Percentiles rank a stretch among this genome's conserved stretches.
Conservation (phyloP, 2,888 invertebrate genomes). For the Acleris laterana region DNA sequence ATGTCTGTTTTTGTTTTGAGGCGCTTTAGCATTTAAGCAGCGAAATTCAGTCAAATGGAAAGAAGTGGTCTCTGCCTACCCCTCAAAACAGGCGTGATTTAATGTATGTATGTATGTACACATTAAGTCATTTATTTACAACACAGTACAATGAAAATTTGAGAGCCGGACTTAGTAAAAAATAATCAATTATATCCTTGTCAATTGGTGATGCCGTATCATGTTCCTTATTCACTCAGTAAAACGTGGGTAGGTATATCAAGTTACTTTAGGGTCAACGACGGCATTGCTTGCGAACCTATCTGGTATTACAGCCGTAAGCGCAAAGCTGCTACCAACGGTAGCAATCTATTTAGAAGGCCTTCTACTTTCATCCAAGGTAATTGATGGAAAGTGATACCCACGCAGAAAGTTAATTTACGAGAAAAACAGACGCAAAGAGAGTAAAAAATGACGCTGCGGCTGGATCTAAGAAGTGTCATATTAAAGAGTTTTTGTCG, state of each 20-base stretch:
- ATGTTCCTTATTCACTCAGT: not conserved
- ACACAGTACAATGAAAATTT: too few species aligned
- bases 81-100: too few species aligned
- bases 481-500: slow-evolving; percentile 43
- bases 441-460: slow-evolving; percentile 46
- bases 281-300: not conserved
- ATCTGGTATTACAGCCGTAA: not conserved
- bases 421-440: slow-evolving; percentile 53
- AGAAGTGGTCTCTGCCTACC: too few species aligned
- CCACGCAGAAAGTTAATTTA: slow-evolving; percentile 52
- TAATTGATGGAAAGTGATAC: slow-evolving; percentile 63
- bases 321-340: slow-evolving; percentile 6
- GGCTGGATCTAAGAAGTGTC: slow-evolving; percentile 8
- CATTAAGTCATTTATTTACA: too few species aligned
- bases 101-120: too few species aligned
- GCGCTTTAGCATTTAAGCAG: too few species aligned
- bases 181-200: not conserved
- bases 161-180: not conserved
- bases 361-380: slow-evolving; percentile 49
- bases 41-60: too few species aligned
- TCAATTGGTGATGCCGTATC: too few species aligned
- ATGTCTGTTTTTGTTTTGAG: too few species aligned
- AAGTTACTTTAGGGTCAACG: too few species aligned
- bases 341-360: slow-evolving; percentile 38
- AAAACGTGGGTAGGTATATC: not conserved